Evolutionary conservation across 2,113 vertebrate genomes (phyloP).

Genomic region (Promerops cafer): DNA sequence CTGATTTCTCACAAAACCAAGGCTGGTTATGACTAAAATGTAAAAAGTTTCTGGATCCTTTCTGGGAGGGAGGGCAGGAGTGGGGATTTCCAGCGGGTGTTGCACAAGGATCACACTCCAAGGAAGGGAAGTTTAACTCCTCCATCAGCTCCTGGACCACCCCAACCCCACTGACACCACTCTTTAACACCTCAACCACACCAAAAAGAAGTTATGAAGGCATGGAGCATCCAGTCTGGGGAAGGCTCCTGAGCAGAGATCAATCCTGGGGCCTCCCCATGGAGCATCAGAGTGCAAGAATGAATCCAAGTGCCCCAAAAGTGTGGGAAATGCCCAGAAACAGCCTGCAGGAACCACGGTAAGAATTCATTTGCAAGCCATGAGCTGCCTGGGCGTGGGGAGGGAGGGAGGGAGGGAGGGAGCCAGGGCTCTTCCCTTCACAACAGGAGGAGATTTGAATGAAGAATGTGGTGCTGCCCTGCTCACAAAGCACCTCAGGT

Average conservation of each 20-base stretch:
- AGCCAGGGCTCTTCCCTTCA: background rate
- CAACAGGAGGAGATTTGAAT: slow-evolving; percentile 11
- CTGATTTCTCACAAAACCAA: background rate
- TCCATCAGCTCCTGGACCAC: background rate
- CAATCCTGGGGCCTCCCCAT: rapidly evolving
- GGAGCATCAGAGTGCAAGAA: rapidly evolving
- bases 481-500: background rate
- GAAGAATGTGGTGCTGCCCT: background rate
- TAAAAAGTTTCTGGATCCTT: background rate
- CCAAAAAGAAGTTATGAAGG: rapidly evolving
- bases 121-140: background rate
- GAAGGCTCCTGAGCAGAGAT: rapidly evolving
- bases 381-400: background rate
- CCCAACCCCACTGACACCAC: background rate
- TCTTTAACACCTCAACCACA: rapidly evolving
- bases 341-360: background rate
- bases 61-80: background rate
- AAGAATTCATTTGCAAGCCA: background rate
- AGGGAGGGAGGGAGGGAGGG: background rate
- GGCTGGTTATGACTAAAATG: background rate
- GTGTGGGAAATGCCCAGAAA: background rate
- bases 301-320: background rate
- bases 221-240: rapidly evolving
- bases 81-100: slow-evolving; percentile 1
- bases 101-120: background rate